These are phyloP conservation scores for Danio choprae DNA, from an alignment of 2,797 vertebrate species.

Conservation along the genomic window DNA sequence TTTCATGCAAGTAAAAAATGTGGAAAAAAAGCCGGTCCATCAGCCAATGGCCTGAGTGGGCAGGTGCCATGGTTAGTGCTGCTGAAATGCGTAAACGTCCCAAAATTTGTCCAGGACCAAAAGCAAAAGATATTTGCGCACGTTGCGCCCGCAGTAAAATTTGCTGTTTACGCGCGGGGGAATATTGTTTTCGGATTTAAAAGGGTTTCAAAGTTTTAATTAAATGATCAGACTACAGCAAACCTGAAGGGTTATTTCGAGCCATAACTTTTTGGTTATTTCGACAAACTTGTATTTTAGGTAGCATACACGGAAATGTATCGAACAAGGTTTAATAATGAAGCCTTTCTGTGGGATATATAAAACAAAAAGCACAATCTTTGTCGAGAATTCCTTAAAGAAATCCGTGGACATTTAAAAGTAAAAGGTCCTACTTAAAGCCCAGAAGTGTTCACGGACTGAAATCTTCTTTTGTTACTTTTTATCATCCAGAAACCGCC, in stretches of 20 bases:
- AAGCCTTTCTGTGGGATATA: background rate
- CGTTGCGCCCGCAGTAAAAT: background rate
- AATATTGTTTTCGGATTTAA: background rate
- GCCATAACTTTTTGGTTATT: background rate
- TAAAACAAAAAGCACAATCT: background rate
- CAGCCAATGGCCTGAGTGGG: slow-evolving; percentile 90
- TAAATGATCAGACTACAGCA: background rate
- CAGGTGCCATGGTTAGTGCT: slow-evolving; percentile 91
- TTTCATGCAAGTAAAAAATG: slow-evolving; percentile 54
- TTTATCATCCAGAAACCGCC: background rate
- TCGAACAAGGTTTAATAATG: background rate
- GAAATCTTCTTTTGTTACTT: background rate
- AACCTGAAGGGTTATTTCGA: background rate
- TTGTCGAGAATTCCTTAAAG: slow-evolving; percentile 17
- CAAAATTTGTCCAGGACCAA: slow-evolving; percentile 6
- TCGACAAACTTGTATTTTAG: background rate
- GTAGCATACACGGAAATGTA: background rate
- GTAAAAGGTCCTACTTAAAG: slow-evolving; percentile 1
- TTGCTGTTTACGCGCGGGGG: background rate
- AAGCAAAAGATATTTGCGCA: background rate
- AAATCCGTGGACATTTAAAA: slow-evolving; percentile 4
- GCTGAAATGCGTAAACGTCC: slow-evolving; percentile 74
- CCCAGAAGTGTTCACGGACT: background rate
- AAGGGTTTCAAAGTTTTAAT: background rate
- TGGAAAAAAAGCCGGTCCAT: slow-evolving; percentile 79